Base-by-base conservation (phyloP, 2,888 invertebrate species). In the Eupithecia vulgata region DNA sequence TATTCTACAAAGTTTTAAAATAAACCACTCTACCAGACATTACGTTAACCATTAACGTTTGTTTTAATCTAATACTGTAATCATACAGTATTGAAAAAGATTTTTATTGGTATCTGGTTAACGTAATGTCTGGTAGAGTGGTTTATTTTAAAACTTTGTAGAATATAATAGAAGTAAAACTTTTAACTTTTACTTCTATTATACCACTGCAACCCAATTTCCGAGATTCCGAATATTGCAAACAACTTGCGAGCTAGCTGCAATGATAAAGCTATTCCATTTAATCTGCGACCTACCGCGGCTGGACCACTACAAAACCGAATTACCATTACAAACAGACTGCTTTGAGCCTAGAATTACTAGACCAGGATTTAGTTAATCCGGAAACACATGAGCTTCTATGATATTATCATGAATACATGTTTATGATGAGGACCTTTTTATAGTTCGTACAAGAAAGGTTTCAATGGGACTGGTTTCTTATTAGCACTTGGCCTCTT, bases 281-380 rank as follows among this genome's bases (percentile, higher is more conserved):
- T 5, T 35, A 12, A 62, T 10, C 75, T 75, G 62, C 35, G 62
- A 34, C 35, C 40, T n/a, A 59, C 59, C 70, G n/a, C 67, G 61
- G 68, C 64, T 71, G 59, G 69, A 70, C 71, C 72, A 72, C 72
- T 75, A 70, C 74, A 74, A 74, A 71, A 77, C 77, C 71, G 70
- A 75, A 78, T 78, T 78, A 77, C 73, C 73, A 74, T 74, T 72
- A 77, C 62, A 68, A 77, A 66, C 70, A 74, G 72, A 62, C 62
- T 64, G 70, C 76, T 76, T 76, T 74, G 77, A 78, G 70, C 67
- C 59, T 45, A 52, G 67, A 30, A 69, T 69, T 70, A 72, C 71
- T 67, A 57, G 5, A 62, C 70, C 48, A n/a, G 45, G 70, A 59
- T 70, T 65, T n/a, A 64, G 67, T 70, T 72, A 67, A 71, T 71